A percentile compares a stretch with the other conserved stretches of the same genome.
These are phyloP conservation scores for Eclectus roratus DNA, from an alignment of 2,113 vertebrate species.

Conservation along the genomic window DNA sequence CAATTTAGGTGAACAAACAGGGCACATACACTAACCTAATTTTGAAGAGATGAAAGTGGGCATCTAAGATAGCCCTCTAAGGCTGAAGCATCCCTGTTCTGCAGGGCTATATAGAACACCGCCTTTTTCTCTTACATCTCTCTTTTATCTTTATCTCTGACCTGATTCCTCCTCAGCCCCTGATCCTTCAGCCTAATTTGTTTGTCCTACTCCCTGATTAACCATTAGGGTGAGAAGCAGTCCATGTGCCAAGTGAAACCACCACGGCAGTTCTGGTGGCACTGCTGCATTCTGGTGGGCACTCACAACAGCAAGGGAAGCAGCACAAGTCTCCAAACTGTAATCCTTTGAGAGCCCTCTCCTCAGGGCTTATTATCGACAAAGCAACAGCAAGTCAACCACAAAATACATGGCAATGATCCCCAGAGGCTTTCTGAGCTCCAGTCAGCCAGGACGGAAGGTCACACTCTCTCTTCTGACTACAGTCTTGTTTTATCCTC, in stretches of 20 bases:
- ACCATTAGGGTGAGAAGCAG: neutral
- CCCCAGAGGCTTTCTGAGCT: neutral
- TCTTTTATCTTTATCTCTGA: neutral
- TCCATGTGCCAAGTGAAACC: neutral
- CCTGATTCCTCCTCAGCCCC: neutral
- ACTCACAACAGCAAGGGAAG: neutral
- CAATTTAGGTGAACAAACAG: neutral
- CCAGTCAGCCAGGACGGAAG: neutral
- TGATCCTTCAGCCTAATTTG: neutral
- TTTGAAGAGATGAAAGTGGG: neutral
- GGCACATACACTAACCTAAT: neutral
- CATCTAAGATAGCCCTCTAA: neutral
- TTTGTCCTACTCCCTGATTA: neutral
- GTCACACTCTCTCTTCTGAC: neutral
- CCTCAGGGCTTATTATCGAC: neutral
- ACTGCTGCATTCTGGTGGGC: fast-evolving
- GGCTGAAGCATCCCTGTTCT: neutral
- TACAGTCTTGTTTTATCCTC: neutral
- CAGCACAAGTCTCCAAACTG: neutral
- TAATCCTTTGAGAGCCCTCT: neutral
- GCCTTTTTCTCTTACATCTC: neutral
- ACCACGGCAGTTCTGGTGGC: neutral
- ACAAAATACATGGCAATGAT: neutral
- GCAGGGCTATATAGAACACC: neutral
- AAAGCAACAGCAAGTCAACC: neutral